Evolutionary conservation across 2,113 vertebrate species (phyloP).

Genomic region (Oophaga pumilio): DNA sequence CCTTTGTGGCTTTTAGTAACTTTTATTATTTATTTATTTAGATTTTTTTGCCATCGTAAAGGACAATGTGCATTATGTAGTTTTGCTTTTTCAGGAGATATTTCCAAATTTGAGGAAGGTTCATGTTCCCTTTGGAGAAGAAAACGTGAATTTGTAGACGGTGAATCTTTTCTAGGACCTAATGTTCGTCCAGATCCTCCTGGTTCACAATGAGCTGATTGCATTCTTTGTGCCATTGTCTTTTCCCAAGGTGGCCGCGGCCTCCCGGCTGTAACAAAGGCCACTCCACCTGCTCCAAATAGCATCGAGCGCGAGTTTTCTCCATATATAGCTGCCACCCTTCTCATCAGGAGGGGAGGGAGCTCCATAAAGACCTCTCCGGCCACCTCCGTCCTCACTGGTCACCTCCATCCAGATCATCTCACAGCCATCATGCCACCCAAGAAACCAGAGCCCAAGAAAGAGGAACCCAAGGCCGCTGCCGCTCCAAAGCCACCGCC

Average conservation of each 20-base stretch:
- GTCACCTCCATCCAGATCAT: background rate
- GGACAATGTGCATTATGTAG: no score
- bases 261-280: background rate
- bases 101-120: no score
- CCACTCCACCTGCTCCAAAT: slow-evolving; percentile 49
- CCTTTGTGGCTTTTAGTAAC: no score
- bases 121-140: no score
- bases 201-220: background rate
- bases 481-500: background rate
- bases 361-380: slow-evolving; percentile 12
- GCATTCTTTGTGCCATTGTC: background rate
- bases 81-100: no score
- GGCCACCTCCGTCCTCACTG: background rate
- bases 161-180: no score
- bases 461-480: slow-evolving; percentile 43
- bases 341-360: slow-evolving; percentile 13
- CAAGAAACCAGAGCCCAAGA: slow-evolving; percentile 52
- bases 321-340: slow-evolving; percentile 45
- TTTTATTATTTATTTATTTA: no score
- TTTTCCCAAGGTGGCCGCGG: background rate
- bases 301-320: slow-evolving; percentile 39
- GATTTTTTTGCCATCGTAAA: no score
- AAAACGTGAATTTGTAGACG: no score
- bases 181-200: background rate
- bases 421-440: slow-evolving; percentile 32